Conservation (phyloP, 2,113 vertebrate genomes). For the Baryphthengus martii region DNA sequence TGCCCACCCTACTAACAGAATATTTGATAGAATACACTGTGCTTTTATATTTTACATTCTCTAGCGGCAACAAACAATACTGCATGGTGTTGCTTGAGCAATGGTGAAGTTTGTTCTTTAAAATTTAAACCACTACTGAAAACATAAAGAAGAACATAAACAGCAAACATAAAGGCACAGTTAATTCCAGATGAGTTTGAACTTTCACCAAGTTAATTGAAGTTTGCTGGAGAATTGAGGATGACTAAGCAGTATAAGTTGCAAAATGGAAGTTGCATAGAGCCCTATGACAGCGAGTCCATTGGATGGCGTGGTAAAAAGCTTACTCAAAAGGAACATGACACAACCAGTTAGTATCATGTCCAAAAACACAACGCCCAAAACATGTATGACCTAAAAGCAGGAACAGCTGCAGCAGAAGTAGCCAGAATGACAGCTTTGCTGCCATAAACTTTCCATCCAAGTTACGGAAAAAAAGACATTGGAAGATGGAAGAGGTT, state of each 20-base stretch:
- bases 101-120: slow-evolving; percentile 65
- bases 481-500: slow-evolving; percentile 81
- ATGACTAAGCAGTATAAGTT: slow-evolving; percentile 77
- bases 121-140: slow-evolving; percentile 64
- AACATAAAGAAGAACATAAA: slow-evolving; percentile 63
- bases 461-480: slow-evolving; percentile 73
- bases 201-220: slow-evolving; percentile 64
- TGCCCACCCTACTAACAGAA: slow-evolving; percentile 38
- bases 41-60: slow-evolving; percentile 78
- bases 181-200: slow-evolving; percentile 61
- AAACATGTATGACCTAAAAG: slow-evolving; percentile 77
- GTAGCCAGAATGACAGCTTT: slow-evolving; percentile 75
- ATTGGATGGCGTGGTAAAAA: slow-evolving; percentile 74
- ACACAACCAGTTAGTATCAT: slow-evolving; percentile 74
- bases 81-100: slow-evolving; percentile 71
- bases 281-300: slow-evolving; percentile 74
- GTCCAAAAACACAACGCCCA: slow-evolving; percentile 77
- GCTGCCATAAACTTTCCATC: slow-evolving; percentile 82
- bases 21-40: slow-evolving; percentile 69
- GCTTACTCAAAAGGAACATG: slow-evolving; percentile 78
- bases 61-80: slow-evolving; percentile 70
- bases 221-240: slow-evolving; percentile 70
- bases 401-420: slow-evolving; percentile 75
- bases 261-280: slow-evolving; percentile 77
- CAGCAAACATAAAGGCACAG: slow-evolving; percentile 78